Evolutionary conservation across 1,140 invertebrate species (phyloP).

Genomic region (Caenorhabditis briggsae): DNA sequence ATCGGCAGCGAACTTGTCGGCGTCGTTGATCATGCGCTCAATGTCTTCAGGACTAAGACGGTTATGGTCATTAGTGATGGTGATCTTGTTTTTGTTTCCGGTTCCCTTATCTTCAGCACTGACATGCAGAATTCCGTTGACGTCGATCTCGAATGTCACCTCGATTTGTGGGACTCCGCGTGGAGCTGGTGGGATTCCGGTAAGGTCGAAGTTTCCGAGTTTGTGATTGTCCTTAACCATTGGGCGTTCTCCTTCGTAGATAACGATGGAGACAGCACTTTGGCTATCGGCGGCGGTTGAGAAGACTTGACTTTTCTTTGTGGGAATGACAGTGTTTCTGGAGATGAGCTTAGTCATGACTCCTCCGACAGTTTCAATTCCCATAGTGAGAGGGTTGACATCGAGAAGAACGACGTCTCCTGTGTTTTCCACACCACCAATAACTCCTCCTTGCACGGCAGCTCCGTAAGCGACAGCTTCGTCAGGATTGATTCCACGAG

Average conservation of each 20-base stretch:
- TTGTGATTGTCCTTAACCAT: conserved; percentile 99
- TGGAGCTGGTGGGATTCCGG: conserved; percentile 94
- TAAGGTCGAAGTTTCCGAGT: conserved; percentile 95
- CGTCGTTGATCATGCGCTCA: conserved; percentile 97
- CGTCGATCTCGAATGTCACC: conserved; percentile 92
- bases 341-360: conserved; percentile 99
- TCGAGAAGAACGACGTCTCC: conserved; percentile 96
- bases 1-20: conserved; percentile 97
- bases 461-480: conserved; percentile 95
- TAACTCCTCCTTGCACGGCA: conserved; percentile 92
- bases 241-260: conserved; percentile 94
- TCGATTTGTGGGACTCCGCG: conserved; percentile 93
- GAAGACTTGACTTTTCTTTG: conserved; percentile 99
- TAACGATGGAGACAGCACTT: conserved; percentile 96
- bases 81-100: conserved; percentile 96
- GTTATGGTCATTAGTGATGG: conserved; percentile 91
- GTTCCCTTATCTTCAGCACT: conserved; percentile 98
- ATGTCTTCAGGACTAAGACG: conserved; percentile 95
- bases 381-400: conserved; percentile 97
- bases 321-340: conserved; percentile 97
- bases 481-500: conserved; percentile 83
- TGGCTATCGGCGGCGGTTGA: conserved; percentile 99
- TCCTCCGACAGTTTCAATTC: conserved; percentile 98
- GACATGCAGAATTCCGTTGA: conserved; percentile 93
- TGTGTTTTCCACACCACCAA: conserved; percentile 84